A percentile compares a stretch with the other conserved stretches of the same genome.
phyloP scores from a whole-genome alignment of 1,140 invertebrate species.

The Radopholus similis region DNA sequence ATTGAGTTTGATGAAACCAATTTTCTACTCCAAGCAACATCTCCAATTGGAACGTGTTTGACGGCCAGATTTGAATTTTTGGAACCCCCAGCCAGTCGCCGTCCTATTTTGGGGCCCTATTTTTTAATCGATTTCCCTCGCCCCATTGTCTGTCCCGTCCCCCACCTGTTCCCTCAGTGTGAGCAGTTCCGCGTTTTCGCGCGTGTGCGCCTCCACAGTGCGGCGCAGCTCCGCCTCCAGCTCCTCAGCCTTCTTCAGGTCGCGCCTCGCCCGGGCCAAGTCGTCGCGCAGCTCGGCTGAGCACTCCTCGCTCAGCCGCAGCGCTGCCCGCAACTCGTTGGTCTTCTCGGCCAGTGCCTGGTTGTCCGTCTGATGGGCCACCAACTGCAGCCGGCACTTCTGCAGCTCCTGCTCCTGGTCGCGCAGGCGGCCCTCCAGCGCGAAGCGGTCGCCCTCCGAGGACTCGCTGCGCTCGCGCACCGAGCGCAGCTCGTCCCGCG shows the following conservation, averaged over 20 bases:
- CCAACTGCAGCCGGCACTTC: constrained; percentile 46
- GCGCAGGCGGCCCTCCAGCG: constrained; percentile 52
- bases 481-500: constrained; percentile 52
- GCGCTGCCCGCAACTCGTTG: constrained; percentile 51
- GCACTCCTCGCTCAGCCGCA: constrained; percentile 53
- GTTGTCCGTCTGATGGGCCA: constrained; percentile 48
- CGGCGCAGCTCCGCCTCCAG: constrained; percentile 49
- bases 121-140: too few species aligned
- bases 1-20: too few species aligned
- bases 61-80: too few species aligned
- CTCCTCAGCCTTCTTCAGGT: constrained; percentile 50
- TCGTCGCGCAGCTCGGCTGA: constrained; percentile 50
- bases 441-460: constrained; percentile 49
- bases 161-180: constrained; percentile 47
- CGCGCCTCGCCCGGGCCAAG: constrained; percentile 44
- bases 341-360: constrained; percentile 48
- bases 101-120: too few species aligned
- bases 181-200: constrained; percentile 39
- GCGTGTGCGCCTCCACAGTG: constrained; percentile 43
- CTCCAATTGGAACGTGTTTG: too few species aligned
- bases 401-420: constrained; percentile 53
- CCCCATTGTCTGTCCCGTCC: too few species aligned
- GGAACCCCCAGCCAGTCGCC: too few species aligned
- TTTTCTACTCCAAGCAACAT: too few species aligned
- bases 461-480: constrained; percentile 53